A percentile compares a stretch with the other conserved stretches of the same genome.
phyloP scores from a whole-genome alignment of 2,888 invertebrate species.

The Diadromus collaris region DNA sequence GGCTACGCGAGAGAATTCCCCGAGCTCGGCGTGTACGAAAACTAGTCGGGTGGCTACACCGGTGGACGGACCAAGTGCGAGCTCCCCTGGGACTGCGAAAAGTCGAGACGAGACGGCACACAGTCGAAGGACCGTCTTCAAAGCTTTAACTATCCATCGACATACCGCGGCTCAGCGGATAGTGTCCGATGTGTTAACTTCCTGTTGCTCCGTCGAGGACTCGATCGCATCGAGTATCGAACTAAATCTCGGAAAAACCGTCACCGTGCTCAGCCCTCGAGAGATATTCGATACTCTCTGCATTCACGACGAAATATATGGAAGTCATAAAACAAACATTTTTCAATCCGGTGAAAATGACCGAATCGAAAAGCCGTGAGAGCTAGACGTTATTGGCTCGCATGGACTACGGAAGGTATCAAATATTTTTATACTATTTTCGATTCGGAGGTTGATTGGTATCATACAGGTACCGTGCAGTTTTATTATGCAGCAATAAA shows the following conservation, averaged over 20 bases:
- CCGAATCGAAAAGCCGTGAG: slow-evolving; percentile 19
- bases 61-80: slow-evolving; percentile 17
- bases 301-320: slow-evolving; percentile 26
- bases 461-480: slow-evolving; percentile 23
- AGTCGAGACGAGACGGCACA: slow-evolving; percentile 12
- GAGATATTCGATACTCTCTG: neutral
- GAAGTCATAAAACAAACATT: slow-evolving; percentile 31
- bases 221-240: neutral
- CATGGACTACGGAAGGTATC: slow-evolving; percentile 23
- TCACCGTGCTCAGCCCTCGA: no score
- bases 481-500: slow-evolving; percentile 51
- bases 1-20: slow-evolving; percentile 22
- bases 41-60: slow-evolving; percentile 19
- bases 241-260: neutral
- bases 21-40: slow-evolving; percentile 15
- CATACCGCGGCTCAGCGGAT: neutral
- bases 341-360: neutral
- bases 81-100: slow-evolving; percentile 21
- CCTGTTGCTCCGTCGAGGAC: neutral
- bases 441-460: slow-evolving; percentile 25
- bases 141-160: slow-evolving; percentile 7
- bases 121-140: slow-evolving; percentile 4
- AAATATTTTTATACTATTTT: slow-evolving; percentile 46
- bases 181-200: slow-evolving; percentile 10
- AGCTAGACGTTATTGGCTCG: neutral